phyloP scores from a whole-genome alignment of 2,797 vertebrate species.

The Fundulus diaphanus region DNA sequence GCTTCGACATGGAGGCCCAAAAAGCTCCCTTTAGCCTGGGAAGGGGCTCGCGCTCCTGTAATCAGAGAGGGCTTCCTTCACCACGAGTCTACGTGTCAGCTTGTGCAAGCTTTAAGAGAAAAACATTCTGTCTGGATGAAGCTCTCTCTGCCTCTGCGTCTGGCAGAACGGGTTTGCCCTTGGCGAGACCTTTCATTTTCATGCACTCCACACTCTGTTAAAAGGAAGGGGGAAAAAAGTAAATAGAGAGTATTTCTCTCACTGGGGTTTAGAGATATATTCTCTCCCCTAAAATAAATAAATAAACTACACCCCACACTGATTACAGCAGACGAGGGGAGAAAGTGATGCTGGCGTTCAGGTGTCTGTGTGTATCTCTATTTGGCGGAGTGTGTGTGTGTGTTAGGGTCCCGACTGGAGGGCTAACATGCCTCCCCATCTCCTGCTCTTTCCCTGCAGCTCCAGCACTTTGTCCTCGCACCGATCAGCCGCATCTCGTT shows the following conservation, averaged over 20 bases:
- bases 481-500: slow-evolving; percentile 45
- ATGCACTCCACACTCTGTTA: slow-evolving; percentile 76
- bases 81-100: slow-evolving; percentile 26
- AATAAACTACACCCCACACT: slow-evolving; percentile 59
- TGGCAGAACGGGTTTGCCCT: slow-evolving; percentile 65
- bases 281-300: slow-evolving; percentile 25
- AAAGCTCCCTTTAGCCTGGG: slow-evolving; percentile 45
- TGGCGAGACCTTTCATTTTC: slow-evolving; percentile 81
- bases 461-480: slow-evolving; percentile 48
- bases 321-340: slow-evolving; percentile 55
- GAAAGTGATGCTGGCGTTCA: slow-evolving; percentile 51
- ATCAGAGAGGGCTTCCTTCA: slow-evolving; percentile 65
- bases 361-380: slow-evolving; percentile 31
- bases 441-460: slow-evolving; percentile 46
- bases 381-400: slow-evolving; percentile 13
- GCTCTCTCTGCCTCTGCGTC: slow-evolving; percentile 62
- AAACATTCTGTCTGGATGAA: slow-evolving; percentile 57
- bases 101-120: slow-evolving; percentile 30
- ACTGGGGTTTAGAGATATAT: slow-evolving; percentile 70
- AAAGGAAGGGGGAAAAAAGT: slow-evolving; percentile 77
- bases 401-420: slow-evolving; percentile 25
- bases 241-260: slow-evolving; percentile 75
- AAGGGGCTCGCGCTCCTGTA: slow-evolving; percentile 42
- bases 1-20: slow-evolving; percentile 51
- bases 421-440: slow-evolving; percentile 37